Conservation (phyloP, 2,888 invertebrate genomes). For the Selenia dentaria region DNA sequence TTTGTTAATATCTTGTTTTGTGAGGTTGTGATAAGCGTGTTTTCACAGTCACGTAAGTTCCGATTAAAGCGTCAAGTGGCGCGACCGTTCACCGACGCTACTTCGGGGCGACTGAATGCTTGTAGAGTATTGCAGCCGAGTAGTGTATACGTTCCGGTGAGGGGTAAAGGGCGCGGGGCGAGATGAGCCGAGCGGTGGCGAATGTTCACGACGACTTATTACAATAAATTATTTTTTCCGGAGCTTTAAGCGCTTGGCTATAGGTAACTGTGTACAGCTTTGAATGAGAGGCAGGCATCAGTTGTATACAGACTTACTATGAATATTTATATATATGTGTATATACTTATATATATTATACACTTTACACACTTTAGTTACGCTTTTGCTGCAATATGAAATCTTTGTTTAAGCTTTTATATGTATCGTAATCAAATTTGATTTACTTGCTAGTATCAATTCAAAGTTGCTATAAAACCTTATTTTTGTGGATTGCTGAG, state of each 20-base stretch:
- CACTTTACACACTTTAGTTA: too few species aligned
- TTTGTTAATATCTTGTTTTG: constrained; percentile 52
- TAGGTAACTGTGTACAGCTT: constrained; percentile 64
- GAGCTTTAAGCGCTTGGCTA: constrained; percentile 73
- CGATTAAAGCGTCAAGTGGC: constrained; percentile 71
- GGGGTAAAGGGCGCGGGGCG: constrained; percentile 64
- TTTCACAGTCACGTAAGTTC: constrained; percentile 70
- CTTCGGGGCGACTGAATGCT: constrained; percentile 76
- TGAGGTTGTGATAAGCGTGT: constrained; percentile 73
- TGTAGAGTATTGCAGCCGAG: constrained; percentile 74
- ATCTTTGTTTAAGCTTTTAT: constrained; percentile 22
- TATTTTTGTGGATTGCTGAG: constrained; percentile 34
- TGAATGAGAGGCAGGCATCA: constrained; percentile 65
- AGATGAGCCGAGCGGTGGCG: constrained; percentile 80
- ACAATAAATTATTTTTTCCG: constrained; percentile 82
- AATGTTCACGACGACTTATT: constrained; percentile 81
- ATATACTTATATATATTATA: too few species aligned
- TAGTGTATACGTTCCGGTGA: constrained; percentile 68
- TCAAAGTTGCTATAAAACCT: neutral
- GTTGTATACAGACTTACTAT: too few species aligned
- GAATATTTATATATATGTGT: too few species aligned
- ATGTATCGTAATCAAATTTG: too few species aligned
- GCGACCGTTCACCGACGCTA: constrained; percentile 78
- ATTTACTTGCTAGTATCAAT: neutral
- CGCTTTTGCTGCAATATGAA: too few species aligned